phyloP scores from a whole-genome alignment of 2,797 vertebrate genomes.

The Eurystomus glaucurus region DNA sequence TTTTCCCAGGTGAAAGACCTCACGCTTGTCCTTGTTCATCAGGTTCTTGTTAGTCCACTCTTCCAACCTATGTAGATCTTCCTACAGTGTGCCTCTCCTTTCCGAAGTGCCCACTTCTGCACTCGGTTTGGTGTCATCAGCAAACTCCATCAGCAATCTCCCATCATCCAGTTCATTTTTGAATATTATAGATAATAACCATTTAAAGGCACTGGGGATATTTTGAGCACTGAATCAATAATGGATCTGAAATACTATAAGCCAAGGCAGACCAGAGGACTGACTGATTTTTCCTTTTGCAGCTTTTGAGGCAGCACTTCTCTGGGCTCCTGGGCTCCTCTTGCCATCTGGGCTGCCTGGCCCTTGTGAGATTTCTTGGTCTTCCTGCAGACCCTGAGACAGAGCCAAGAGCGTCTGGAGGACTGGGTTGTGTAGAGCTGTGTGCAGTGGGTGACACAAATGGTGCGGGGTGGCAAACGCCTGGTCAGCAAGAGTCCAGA shows the following conservation, averaged over 20 bases:
- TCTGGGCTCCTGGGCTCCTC: background rate
- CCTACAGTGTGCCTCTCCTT: too few species aligned
- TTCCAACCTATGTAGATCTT: too few species aligned
- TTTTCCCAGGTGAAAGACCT: too few species aligned
- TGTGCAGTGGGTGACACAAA: background rate
- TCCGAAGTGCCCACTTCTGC: too few species aligned
- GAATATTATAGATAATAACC: background rate
- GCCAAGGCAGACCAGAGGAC: background rate
- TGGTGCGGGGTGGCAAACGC: accelerated
- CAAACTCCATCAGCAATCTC: background rate
- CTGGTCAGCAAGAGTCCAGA: background rate
- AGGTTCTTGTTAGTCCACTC: too few species aligned
- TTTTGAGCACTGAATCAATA: background rate
- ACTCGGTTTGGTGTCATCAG: background rate
- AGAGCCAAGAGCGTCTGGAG: background rate
- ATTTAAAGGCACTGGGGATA: background rate
- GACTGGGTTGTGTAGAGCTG: background rate
- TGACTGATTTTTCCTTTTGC: background rate
- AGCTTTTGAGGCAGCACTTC: background rate
- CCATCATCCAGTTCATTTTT: too few species aligned
- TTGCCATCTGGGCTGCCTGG: background rate
- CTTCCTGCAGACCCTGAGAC: background rate
- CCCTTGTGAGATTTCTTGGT: background rate
- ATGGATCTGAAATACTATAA: background rate
- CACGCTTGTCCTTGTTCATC: too few species aligned